Conservation (phyloP, 1,140 invertebrate species). For the Apis mellifera region Amel_HAv3.1 CM009938.2:9896501-9897000, state of each 20-base stretch:
- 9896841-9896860: slow-evolving; percentile 43
- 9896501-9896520: too few species aligned
- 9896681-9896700: slow-evolving; percentile 29
- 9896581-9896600: too few species aligned
- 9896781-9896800: slow-evolving; percentile 58
- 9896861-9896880: slow-evolving; percentile 40
- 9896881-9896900: not conserved
- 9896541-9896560: too few species aligned
- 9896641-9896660: not conserved
- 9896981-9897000: not conserved
- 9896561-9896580: too few species aligned
- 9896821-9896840: not conserved
- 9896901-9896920: not conserved
- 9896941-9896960: not conserved
- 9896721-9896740: slow-evolving; percentile 36
- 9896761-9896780: slow-evolving; percentile 58
- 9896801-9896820: slow-evolving; percentile 53
- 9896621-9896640: not conserved
- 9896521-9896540: too few species aligned
- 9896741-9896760: slow-evolving; percentile 34
- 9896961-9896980: not conserved
- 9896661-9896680: slow-evolving; percentile 46
- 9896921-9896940: not conserved
- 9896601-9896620: too few species aligned
- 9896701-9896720: slow-evolving; percentile 41